Base-by-base conservation (phyloP, 2,888 invertebrate genomes). In the Silvanus unidentatus region DNA sequence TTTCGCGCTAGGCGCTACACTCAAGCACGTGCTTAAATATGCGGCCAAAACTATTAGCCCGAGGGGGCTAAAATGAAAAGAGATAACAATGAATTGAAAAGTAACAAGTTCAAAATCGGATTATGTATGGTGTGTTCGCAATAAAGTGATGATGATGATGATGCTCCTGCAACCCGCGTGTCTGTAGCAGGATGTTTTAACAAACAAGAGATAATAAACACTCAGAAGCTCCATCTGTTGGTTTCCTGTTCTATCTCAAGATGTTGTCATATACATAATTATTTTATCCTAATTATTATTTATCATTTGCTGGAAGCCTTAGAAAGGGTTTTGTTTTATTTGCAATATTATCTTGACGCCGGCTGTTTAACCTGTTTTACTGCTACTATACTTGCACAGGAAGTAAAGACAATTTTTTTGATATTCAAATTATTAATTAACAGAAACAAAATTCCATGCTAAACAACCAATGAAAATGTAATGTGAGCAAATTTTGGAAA, bases 341-440 rank as follows among this genome's bases (percentile, higher is more conserved):
- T 59, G 62, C 57, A 60, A 60, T 57, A 55, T 56, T 47, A 57
- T 56, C 54, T 57, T 59, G 58, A 59, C 58, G 61, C 58, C 58
- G 54, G 52, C 56, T 60, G 62, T 61, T 62, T 65, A 69, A 69
- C 69, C 69, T 62, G 69, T 69, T 69, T 63, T 62, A 62, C 65
- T 58, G 58, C 58, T 54, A 55, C 47, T 47, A n/a, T n/a, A 46
- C 45, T 47, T 45, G 47, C 44, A 51, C 52, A 56, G 55, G 54
- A 58, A 54, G 55, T 49, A 48, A 9, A 12, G 3, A 45, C 45
- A 36, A 57, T 54, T 54, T 55, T 50, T 50, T 44, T 47, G 38
- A 41, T 42, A 39, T n/a, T n/a, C 44, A 48, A 44, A 44, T 10
- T 13, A 38, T 10, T 5, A 40, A 40, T 34, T 32, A 6, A 11